Conservation (phyloP, 1,140 invertebrate species). For the Eumeta japonica region DNA sequence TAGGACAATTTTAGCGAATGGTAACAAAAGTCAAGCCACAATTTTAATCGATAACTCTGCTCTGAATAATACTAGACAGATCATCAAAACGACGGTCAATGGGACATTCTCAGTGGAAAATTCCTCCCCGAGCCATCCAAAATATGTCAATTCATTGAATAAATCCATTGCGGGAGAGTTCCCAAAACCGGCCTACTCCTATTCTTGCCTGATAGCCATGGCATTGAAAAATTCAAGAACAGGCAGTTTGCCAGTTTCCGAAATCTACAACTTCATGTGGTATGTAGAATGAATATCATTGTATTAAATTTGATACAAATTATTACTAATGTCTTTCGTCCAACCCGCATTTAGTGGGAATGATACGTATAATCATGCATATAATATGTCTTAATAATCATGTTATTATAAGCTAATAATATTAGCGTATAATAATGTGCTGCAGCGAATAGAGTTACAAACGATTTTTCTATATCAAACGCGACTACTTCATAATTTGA, state of each 20-base stretch:
- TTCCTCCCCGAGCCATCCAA: conserved; percentile 41
- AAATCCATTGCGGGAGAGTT: conserved; percentile 69
- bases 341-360: too few relatives aligned
- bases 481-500: too few relatives aligned
- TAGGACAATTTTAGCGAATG: conserved; percentile 53
- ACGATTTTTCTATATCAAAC: too few relatives aligned
- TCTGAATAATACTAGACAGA: conserved; percentile 45
- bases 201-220: conserved; percentile 96
- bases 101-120: conserved; percentile 44
- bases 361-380: too few relatives aligned
- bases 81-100: conserved; percentile 48
- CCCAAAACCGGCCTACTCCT: conserved; percentile 96
- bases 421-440: too few relatives aligned
- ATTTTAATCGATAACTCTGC: conserved; percentile 54
- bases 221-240: conserved; percentile 93
- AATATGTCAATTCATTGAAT: conserved; percentile 48
- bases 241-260: conserved; percentile 93
- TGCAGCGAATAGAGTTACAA: too few relatives aligned
- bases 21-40: conserved; percentile 50
- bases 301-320: too few relatives aligned
- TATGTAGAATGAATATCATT: conserved; percentile 56
- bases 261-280: conserved; percentile 99
- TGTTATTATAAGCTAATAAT: too few relatives aligned
- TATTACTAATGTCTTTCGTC: too few relatives aligned
- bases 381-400: too few relatives aligned